Conservation (phyloP, 2,888 invertebrate species). For the Salpingus planirostris region DNA sequence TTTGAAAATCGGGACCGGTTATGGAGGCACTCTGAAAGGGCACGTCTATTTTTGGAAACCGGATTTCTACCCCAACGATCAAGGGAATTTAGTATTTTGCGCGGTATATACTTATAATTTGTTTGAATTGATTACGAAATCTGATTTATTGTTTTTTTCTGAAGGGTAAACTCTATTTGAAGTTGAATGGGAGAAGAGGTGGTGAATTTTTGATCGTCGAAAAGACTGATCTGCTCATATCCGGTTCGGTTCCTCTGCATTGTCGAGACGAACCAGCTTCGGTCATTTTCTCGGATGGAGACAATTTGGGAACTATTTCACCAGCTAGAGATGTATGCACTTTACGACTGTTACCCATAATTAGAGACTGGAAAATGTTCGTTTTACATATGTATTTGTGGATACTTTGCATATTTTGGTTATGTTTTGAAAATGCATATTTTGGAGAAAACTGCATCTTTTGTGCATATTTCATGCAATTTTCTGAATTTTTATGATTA, state of each 20-base stretch:
- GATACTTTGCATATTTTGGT: no score
- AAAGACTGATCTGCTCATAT: slow-evolving; percentile 46
- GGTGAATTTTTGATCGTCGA: slow-evolving; percentile 49
- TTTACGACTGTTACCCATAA: slow-evolving; percentile 1
- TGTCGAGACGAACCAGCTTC: slow-evolving; percentile 45
- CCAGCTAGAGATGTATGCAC: slow-evolving; percentile 65
- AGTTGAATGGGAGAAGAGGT: slow-evolving; percentile 47
- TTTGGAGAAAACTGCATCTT: no score
- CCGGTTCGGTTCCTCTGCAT: slow-evolving; percentile 40
- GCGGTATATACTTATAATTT: slow-evolving; percentile 51
- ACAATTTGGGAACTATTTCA: slow-evolving; percentile 67
- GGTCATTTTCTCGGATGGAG: slow-evolving; percentile 67
- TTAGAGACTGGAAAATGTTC: no score
- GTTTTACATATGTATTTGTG: no score
- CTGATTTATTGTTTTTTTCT: slow-evolving; percentile 17
- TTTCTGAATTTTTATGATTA: no score
- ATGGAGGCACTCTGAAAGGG: slow-evolving; percentile 87
- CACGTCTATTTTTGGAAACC: slow-evolving; percentile 77
- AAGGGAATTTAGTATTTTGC: slow-evolving; percentile 80
- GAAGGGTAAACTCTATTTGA: slow-evolving; percentile 74
- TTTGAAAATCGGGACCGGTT: slow-evolving; percentile 91
- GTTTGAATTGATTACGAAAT: slow-evolving; percentile 13
- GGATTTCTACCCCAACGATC: slow-evolving; percentile 71
- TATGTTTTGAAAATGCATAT: no score
- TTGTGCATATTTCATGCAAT: no score